Percentiles rank a stretch among this genome's conserved stretches.
phyloP scores from a whole-genome alignment of 2,888 invertebrate species.

The Serripes groenlandicus region DNA sequence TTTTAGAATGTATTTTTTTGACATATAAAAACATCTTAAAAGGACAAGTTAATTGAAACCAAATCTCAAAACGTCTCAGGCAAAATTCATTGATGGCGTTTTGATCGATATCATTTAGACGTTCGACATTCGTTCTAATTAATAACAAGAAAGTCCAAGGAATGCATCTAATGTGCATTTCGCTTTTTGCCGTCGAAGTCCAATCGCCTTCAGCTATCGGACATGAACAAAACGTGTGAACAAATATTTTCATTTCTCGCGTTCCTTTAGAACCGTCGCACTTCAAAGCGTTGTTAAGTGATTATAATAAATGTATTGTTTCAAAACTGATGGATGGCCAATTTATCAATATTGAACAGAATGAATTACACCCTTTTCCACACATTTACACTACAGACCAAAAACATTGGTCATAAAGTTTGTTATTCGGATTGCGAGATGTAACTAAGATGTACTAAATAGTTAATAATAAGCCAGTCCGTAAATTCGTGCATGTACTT shows the following conservation, averaged over 20 bases:
- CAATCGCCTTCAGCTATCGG: neutral
- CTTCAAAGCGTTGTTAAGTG: constrained; percentile 19
- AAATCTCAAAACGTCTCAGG: neutral
- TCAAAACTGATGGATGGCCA: constrained; percentile 19
- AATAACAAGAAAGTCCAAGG: neutral
- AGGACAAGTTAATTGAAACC: neutral
- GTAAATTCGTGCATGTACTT: too few species aligned
- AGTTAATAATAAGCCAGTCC: too few species aligned
- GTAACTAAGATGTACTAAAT: too few species aligned
- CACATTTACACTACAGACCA: too few species aligned
- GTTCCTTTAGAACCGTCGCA: constrained; percentile 4
- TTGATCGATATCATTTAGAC: too few species aligned
- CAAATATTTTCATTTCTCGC: constrained; percentile 24
- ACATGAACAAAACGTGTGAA: constrained; percentile 7
- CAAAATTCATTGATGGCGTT: too few species aligned
- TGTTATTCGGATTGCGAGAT: too few species aligned
- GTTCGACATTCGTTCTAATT: constrained; percentile 7
- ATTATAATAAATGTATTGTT: constrained; percentile 19
- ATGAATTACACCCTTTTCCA: neutral
- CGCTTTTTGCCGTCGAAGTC: neutral
- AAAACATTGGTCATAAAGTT: too few species aligned
- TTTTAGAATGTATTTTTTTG: neutral
- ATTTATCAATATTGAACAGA: constrained; percentile 6
- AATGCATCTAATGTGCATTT: constrained; percentile 4
- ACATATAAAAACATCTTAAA: neutral